Evolutionary conservation across 2,113 vertebrate species (phyloP).

Genomic region (Labeo catla): DNA sequence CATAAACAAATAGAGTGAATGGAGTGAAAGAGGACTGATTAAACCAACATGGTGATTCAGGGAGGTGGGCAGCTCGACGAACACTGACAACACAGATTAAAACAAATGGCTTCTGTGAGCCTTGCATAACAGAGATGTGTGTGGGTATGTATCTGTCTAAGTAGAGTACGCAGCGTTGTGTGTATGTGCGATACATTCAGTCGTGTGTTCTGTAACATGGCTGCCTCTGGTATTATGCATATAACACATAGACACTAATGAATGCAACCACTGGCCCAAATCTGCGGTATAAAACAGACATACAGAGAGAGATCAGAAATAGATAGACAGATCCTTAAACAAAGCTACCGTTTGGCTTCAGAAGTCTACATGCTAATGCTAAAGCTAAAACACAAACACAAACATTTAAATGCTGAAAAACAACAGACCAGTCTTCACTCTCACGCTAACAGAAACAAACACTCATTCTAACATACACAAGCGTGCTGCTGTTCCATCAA

Average conservation of each 20-base stretch:
- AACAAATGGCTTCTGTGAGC: constrained; percentile 30
- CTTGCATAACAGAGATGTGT: constrained; percentile 46
- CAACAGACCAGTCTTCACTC: neutral
- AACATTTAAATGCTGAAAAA: neutral
- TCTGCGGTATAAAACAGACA: neutral
- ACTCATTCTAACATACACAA: constrained; percentile 43
- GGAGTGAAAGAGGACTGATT: constrained; percentile 3
- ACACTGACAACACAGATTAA: constrained; percentile 39
- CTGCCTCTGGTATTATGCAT: neutral
- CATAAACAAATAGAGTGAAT: constrained; percentile 25
- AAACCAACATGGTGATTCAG: constrained; percentile 36
- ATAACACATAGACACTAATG: neutral
- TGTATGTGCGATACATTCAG: neutral
- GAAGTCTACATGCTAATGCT: constrained; percentile 1
- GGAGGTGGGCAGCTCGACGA: constrained; percentile 28
- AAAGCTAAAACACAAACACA: constrained; percentile 4
- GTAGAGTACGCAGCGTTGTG: neutral
- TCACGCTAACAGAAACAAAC: constrained; percentile 49
- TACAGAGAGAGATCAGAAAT: no score
- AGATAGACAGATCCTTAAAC: neutral
- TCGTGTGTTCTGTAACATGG: neutral
- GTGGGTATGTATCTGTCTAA: constrained; percentile 14
- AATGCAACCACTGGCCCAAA: neutral
- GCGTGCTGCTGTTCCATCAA: constrained; percentile 63
- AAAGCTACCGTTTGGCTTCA: neutral